Evolutionary conservation across 64 coral and sea anemone genomes (phyloP).

Genomic region (Montipora capricornis): DNA sequence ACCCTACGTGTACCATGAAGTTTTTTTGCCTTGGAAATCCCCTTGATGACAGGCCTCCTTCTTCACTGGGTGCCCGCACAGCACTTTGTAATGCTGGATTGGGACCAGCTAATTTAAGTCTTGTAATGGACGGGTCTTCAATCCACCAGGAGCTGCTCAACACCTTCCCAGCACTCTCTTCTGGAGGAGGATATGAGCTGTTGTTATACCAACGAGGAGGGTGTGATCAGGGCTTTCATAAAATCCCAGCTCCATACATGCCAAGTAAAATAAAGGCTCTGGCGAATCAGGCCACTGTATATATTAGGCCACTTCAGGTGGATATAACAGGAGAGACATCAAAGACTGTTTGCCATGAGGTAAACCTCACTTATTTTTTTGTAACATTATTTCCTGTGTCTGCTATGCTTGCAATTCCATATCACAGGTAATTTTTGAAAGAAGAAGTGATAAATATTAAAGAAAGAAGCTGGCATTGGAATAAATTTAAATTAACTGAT

Average conservation of each 20-base stretch:
- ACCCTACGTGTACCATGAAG: constrained; percentile 49
- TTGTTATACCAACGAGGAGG: constrained; percentile 79
- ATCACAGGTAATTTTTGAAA: background rate
- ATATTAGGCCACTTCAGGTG: constrained; percentile 66
- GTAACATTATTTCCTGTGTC: background rate
- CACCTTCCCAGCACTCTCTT: constrained; percentile 44
- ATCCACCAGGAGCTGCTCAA: constrained; percentile 56
- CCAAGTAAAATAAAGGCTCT: constrained; percentile 61
- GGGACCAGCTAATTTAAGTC: constrained; percentile 50
- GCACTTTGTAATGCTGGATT: constrained; percentile 60
- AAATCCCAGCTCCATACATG: constrained; percentile 41
- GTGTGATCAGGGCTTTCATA: constrained; percentile 69
- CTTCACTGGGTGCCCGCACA: constrained; percentile 24
- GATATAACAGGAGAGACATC: constrained; percentile 16
- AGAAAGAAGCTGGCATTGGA: constrained; percentile 10
- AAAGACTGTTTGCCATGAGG: constrained; percentile 16
- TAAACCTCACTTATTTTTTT: constrained; percentile 6
- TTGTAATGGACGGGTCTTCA: constrained; percentile 33
- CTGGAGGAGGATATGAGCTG: constrained; percentile 68
- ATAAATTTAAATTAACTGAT: background rate
- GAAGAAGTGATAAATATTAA: constrained; percentile 9
- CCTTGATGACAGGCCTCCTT: too few relatives aligned
- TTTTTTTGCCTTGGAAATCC: constrained; percentile 49
- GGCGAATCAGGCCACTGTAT: constrained; percentile 56
- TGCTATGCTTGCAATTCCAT: constrained; percentile 24